These are phyloP conservation scores for Eristalis tenax DNA, from an alignment of 2,888 invertebrate species.

Conservation along the genomic window DNA sequence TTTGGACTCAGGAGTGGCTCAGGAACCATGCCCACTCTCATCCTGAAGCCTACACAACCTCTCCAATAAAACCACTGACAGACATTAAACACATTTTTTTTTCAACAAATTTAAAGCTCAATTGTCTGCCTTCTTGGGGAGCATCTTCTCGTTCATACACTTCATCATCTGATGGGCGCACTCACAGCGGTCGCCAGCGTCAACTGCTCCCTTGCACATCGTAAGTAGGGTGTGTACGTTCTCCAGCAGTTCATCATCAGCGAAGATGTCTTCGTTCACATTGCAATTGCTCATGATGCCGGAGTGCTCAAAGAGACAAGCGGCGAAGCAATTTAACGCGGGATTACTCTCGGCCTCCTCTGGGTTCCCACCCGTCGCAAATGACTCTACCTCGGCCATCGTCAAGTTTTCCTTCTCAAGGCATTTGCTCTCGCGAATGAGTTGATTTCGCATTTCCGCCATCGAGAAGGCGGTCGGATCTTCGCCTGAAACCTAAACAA, in stretches of 20 bases:
- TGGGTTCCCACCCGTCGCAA: not conserved
- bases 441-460: not conserved
- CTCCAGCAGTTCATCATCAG: not conserved
- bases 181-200: not conserved
- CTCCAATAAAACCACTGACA: no score
- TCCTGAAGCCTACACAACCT: no score
- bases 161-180: not conserved
- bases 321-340: slow-evolving; percentile 37
- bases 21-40: no score
- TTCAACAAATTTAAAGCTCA: no score
- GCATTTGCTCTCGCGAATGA: not conserved
- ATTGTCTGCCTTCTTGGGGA: no score
- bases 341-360: slow-evolving; percentile 26
- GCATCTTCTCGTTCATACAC: not conserved
- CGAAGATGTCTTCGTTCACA: not conserved
- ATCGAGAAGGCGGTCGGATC: not conserved
- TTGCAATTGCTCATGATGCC: slow-evolving; percentile 11
- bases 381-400: not conserved
- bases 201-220: not conserved
- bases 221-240: not conserved
- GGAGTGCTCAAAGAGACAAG: slow-evolving; percentile 13
- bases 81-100: no score
- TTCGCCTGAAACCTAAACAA: not conserved
- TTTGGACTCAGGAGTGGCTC: no score
- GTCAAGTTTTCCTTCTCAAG: not conserved